Base-by-base conservation (phyloP, 2,888 invertebrate genomes). In the Chloromyia formosa region DNA sequence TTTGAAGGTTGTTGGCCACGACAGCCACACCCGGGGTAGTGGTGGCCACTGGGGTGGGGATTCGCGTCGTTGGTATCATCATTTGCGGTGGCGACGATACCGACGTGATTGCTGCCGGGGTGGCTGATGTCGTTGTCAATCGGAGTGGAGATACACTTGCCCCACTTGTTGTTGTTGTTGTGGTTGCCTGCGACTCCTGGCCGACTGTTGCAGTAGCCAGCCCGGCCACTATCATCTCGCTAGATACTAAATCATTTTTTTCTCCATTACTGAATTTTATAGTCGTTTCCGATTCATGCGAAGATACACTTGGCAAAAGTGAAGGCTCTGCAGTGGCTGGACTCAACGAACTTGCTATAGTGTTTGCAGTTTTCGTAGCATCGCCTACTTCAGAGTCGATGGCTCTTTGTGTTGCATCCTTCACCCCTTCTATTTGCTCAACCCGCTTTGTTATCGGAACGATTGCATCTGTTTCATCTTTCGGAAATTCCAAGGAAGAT, bases 261-360 rank as follows among this genome's bases (percentile, higher is more conserved):
- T 81, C 83, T 49, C 83, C 78, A 62, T 83, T 82, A 56, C 81
- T 78, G 22, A 82, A 75, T 75, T 80, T 82, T 78, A 83, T 78
- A 64, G 18, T 56, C 35, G 18, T 71, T 56, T 54, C 35, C 22
- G 23, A 54, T 69, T 23, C 35, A 12, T 35, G n/a, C 54, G 27
- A 40, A 40, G 71, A 58, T 71, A 40, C 35, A 58, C 56, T 71
- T 58, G 71, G 20, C 58, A 18, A 14, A 58, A 58, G 16, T 40
- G 58, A 54, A 22, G 42, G 22, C n/a, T 71, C 71, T 14, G 40
- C 20, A 53, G 45, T 35, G 12, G 23, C 27, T n/a, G 42, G 58
- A 40, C 12, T 16, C 27, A 35, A 4, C 56, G 20, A 16, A 20
- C 12, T 42, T 9, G 14, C 40, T n/a, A 35, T 27, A 10, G 58